Conservation (phyloP, 2,888 invertebrate species). For the Cataglyphis altisquamis region DNA sequence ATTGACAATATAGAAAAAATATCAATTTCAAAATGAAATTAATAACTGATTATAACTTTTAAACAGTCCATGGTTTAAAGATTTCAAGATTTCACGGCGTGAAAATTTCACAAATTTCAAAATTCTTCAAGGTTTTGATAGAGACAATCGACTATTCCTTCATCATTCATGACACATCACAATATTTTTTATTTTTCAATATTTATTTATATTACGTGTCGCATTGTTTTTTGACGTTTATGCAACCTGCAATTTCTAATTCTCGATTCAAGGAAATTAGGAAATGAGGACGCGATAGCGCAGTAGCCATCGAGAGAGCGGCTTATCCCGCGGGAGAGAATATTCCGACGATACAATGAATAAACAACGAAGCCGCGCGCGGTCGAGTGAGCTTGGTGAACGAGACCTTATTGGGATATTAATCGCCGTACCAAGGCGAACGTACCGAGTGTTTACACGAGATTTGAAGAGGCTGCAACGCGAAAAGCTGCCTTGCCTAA, state of each 20-base stretch:
- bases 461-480: slow-evolving; percentile 78
- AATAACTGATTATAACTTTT: background rate
- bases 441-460: slow-evolving; percentile 79
- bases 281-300: background rate
- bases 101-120: background rate
- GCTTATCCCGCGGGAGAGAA: slow-evolving; percentile 69
- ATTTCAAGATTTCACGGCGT: background rate
- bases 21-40: background rate
- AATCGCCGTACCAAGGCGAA: slow-evolving; percentile 77
- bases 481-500: slow-evolving; percentile 72
- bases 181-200: background rate
- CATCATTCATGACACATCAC: background rate
- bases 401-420: slow-evolving; percentile 78
- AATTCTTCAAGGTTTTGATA: background rate
- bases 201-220: background rate
- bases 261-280: background rate
- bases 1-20: background rate
- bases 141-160: background rate
- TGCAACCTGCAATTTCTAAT: background rate
- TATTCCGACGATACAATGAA: slow-evolving; percentile 71
- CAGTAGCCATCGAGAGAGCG: slow-evolving; percentile 63
- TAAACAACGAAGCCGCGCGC: slow-evolving; percentile 74
- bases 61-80: background rate
- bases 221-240: background rate
- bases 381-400: slow-evolving; percentile 65